A percentile compares a stretch with the other conserved stretches of the same genome.
Conservation (phyloP, 2,888 invertebrate species). For the Xylota segnis region DNA sequence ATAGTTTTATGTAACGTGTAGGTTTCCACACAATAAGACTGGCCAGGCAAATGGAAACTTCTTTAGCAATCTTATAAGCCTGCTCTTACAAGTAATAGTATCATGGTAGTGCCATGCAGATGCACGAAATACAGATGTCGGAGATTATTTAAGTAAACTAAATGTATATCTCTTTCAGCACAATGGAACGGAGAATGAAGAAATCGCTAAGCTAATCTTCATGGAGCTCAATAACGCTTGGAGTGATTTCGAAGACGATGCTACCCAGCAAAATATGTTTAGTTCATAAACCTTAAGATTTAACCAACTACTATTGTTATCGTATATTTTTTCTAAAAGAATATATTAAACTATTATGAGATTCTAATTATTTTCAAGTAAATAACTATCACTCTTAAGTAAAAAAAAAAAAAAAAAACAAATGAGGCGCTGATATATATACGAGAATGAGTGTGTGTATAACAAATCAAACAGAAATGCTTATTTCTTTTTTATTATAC, state of each 20-base stretch:
- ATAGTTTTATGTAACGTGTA: too few species aligned
- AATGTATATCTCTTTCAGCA: constrained; percentile 91
- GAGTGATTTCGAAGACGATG: constrained; percentile 95
- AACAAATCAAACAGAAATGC: constrained; percentile 18
- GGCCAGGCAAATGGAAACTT: too few species aligned
- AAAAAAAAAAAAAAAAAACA: constrained; percentile 14
- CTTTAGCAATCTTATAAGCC: too few species aligned
- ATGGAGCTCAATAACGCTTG: constrained; percentile 99
- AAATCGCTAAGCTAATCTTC: constrained; percentile 97
- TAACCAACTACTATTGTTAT: constrained; percentile 50
- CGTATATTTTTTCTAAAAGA: constrained; percentile 35
- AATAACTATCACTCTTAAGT: constrained; percentile 30
- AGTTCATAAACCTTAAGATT: constrained; percentile 75
- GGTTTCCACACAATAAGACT: too few species aligned
- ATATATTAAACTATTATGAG: constrained; percentile 32
- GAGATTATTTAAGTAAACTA: too few species aligned
- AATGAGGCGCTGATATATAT: constrained; percentile 8
- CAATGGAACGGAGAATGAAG: constrained; percentile 96
- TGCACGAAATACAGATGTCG: too few species aligned
- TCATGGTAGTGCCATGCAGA: too few species aligned
- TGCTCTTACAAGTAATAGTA: too few species aligned
- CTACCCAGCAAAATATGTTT: constrained; percentile 92
- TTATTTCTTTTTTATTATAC: constrained; percentile 12
- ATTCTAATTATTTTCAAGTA: constrained; percentile 49
- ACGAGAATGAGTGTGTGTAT: constrained; percentile 20